Conservation (phyloP, 2,888 invertebrate species). For the Ormyrus labotus region DNA sequence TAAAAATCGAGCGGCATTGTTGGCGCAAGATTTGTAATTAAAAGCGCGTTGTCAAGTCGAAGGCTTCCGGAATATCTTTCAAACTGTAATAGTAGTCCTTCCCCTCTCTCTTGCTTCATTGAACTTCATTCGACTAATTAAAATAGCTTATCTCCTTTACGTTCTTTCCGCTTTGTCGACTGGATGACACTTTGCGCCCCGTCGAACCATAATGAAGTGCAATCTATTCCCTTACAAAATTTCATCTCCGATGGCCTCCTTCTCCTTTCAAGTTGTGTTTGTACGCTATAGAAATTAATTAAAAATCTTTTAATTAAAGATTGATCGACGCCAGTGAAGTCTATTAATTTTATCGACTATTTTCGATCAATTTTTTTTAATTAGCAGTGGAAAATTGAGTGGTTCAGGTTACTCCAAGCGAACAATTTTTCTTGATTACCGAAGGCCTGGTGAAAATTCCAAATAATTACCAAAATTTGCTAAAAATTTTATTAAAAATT, state of each 20-base stretch:
- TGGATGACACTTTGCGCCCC: background rate
- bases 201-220: constrained; percentile 15
- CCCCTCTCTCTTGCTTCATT: constrained; percentile 28
- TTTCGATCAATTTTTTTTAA: no score
- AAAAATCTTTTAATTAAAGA: no score
- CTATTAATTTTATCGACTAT: background rate
- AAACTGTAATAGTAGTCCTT: background rate
- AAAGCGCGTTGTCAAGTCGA: constrained; percentile 26
- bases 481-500: no score
- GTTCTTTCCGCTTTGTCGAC: constrained; percentile 22
- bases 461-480: no score
- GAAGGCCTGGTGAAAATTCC: no score
- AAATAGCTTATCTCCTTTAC: constrained; percentile 46
- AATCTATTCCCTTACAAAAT: constrained; percentile 32
- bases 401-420: no score
- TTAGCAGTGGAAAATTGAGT: no score
- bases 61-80: constrained; percentile 35
- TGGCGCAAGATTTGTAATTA: constrained; percentile 48
- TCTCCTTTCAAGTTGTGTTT: no score
- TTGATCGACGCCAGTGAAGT: no score
- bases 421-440: no score
- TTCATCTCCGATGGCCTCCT: background rate
- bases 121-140: constrained; percentile 50
- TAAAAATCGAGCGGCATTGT: constrained; percentile 41
- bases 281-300: no score